Base-by-base conservation (phyloP, 2,113 vertebrate species). In the Condylura cristata region DNA sequence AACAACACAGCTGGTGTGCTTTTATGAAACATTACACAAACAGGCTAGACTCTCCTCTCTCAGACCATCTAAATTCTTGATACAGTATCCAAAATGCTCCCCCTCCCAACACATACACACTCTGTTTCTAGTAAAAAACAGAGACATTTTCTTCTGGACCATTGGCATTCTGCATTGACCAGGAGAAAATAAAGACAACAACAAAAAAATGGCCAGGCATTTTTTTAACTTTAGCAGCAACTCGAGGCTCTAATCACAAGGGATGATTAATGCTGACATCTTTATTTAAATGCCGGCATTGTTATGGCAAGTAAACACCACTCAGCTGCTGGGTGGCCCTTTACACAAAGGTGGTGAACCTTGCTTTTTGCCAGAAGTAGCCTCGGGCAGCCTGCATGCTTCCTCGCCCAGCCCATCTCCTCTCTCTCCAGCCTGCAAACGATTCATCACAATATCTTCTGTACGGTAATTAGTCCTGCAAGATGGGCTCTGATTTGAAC, bases 1-100 rank as follows among this genome's bases (percentile, higher is more conserved):
- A 96, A 3, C 5, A 96, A 90, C 53, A 95, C 92, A 97, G 93
- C 83, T 94, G 96, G 61, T 41, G 32, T 63, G 61, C n/a, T 95
- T 98, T 97, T 94, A 93, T 95, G 94, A 96, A 96, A 70, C 74
- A n/a, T 85, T 86, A 86, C 63, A 83, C 56, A 91, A 88, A 61
- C 63, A 89, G 61, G 72, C 48, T 85, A 88, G 85, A 65, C 14
- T 87, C n/a, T 92, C 75, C 71, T 75, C 51, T 46, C 34, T 93
- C 37, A 74, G 28, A 65, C 22, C 6, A 8, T 89, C 44, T 89
- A 56, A 90, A 92, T 87, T 87, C 76, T 78, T 88, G 37, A 48
- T 68, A 93, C 58, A 56, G 96, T 90, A 93, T 88, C 65, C 16
- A 61, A 87, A 83, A 28, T 56, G 24, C 24, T 14, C 16, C n/a